phyloP scores from a whole-genome alignment of 2,888 invertebrate species.

The Cantharis rufa region DNA sequence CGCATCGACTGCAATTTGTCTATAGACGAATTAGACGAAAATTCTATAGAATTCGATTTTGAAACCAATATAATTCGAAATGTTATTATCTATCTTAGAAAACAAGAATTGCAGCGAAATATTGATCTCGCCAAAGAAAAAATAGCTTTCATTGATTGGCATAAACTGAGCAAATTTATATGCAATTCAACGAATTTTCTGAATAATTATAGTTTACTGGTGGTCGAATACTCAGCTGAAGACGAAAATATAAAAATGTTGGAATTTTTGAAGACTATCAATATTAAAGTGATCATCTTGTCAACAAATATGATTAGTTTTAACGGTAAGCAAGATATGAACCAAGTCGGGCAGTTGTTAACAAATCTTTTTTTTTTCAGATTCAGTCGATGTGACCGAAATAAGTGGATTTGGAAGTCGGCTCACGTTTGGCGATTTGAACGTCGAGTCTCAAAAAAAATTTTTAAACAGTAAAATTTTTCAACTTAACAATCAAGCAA shows the following conservation, averaged over 20 bases:
- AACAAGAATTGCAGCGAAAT: background rate
- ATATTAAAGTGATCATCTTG: conserved; percentile 4
- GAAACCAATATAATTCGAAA: conserved; percentile 18
- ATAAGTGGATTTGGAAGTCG: conserved; percentile 9
- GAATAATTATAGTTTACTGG: background rate
- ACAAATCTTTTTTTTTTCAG: background rate
- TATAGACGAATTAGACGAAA: too few relatives aligned
- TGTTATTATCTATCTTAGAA: conserved; percentile 3
- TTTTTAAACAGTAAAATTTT: conserved; percentile 7
- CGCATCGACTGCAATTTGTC: background rate
- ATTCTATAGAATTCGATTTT: conserved; percentile 3
- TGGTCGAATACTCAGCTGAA: conserved; percentile 13
- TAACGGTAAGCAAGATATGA: background rate
- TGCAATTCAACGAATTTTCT: background rate
- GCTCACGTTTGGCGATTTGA: conserved; percentile 10
- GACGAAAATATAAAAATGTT: background rate
- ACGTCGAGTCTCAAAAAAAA: conserved; percentile 3
- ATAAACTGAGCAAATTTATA: background rate
- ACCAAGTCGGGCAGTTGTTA: background rate
- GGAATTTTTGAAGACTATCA: background rate
- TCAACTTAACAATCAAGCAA: background rate
- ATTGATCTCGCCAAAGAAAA: background rate
- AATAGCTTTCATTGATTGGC: conserved; percentile 5
- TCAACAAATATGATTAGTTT: background rate
- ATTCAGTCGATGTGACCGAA: background rate